Percentiles rank a stretch among this genome's conserved stretches.
phyloP scores from a whole-genome alignment of 2,888 invertebrate species.

The Drosophila ochracea region DNA sequence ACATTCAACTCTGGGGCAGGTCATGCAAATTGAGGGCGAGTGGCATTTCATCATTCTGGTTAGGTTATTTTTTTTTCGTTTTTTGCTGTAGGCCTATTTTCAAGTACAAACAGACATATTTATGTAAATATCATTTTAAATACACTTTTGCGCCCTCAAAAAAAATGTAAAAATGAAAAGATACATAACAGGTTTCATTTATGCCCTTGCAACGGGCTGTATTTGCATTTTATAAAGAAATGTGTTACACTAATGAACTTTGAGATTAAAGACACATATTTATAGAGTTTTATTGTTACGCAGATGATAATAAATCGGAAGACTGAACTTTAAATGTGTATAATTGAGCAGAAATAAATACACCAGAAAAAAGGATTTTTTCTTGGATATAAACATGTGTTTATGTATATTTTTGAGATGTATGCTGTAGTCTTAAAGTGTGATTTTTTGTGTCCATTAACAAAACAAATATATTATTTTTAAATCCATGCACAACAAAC shows the following conservation, averaged over 20 bases:
- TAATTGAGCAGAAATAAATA: not conserved
- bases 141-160: constrained; percentile 51
- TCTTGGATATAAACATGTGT: not conserved
- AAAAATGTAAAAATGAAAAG: constrained; percentile 8
- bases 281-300: not conserved
- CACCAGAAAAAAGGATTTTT: not conserved
- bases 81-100: constrained; percentile 57
- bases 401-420: not conserved
- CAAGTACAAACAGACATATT: constrained; percentile 28
- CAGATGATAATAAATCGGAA: not conserved
- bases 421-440: not conserved
- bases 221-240: constrained; percentile 16
- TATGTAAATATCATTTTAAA: constrained; percentile 54
- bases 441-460: not conserved
- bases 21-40: constrained; percentile 62
- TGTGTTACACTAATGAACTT: constrained; percentile 12
- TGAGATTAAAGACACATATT: not conserved
- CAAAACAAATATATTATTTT: not conserved
- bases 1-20: constrained; percentile 49
- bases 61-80: constrained; percentile 18
- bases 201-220: constrained; percentile 50
- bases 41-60: constrained; percentile 49
- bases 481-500: not conserved
- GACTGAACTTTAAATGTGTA: not conserved
- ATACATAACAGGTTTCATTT: constrained; percentile 57